phyloP scores from a whole-genome alignment of 2,888 invertebrate species.

The Anthrax anthrax region DNA sequence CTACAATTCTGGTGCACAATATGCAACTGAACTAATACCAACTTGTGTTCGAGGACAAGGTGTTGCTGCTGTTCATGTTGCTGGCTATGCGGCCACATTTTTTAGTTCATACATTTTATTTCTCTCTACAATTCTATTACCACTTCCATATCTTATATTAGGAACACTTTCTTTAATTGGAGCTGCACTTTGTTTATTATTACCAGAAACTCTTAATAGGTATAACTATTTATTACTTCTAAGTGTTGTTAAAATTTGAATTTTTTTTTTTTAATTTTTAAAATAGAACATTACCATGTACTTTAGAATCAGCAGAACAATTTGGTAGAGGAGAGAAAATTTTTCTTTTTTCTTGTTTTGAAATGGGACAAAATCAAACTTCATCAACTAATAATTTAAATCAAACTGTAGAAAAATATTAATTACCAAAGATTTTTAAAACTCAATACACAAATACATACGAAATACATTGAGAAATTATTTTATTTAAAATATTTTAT shows the following conservation, averaged over 20 bases:
- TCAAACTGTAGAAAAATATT: too few relatives aligned
- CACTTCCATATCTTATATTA: slow-evolving; percentile 40
- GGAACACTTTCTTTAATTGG: slow-evolving; percentile 38
- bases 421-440: too few relatives aligned
- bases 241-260: too few relatives aligned
- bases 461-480: too few relatives aligned
- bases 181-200: slow-evolving; percentile 38
- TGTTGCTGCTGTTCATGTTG: slow-evolving; percentile 44
- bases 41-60: slow-evolving; percentile 46
- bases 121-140: slow-evolving; percentile 31
- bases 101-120: slow-evolving; percentile 42
- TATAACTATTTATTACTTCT: too few relatives aligned
- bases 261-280: slow-evolving; percentile 12
- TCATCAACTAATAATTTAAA: background rate
- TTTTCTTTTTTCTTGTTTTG: slow-evolving; percentile 36
- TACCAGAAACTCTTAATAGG: slow-evolving; percentile 43
- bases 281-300: slow-evolving; percentile 40
- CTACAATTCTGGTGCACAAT: slow-evolving; percentile 48
- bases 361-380: background rate
- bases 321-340: slow-evolving; percentile 40
- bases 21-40: slow-evolving; percentile 47
- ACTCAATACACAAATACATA: too few relatives aligned
- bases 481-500: too few relatives aligned
- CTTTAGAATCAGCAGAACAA: slow-evolving; percentile 41
- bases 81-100: slow-evolving; percentile 43